Base-by-base conservation (phyloP, 1,140 invertebrate species). In the Colletes gigas region DNA sequence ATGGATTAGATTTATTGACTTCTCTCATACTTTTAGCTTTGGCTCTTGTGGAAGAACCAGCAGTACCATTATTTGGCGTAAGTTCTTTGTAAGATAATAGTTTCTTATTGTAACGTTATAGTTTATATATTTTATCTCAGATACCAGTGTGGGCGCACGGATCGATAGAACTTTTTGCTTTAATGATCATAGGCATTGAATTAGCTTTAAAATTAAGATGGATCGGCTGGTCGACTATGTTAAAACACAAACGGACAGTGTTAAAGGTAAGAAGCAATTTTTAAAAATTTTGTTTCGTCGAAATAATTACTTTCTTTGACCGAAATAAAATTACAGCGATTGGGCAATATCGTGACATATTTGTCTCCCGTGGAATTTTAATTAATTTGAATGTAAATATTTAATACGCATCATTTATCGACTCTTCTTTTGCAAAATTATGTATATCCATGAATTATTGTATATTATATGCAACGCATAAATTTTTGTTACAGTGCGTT, bases 171-270 rank as follows among this genome's bases (percentile, higher is more conserved):
- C 90, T 98, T 50, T 91, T 97, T 82, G 96, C 96, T 30, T 92
- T 98, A 57, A 94, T 95, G 19, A 94, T 97, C 50, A 96, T 98
- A 73, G 96, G 95, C 17, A 93, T 97, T 77, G 97, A 98, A 92
- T 93, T 98, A 50, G 95, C 95, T 65, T 94, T 98, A 62, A 97
- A 98, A 92, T 92, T 97, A 52, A 95, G 97, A 89, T 98, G 97
- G 98, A 96, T 97, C 71, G 97, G 97, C 1, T 96, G 96, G 95
- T 95, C 94, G 83, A 96, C 96, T n/a, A 97, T 98, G 91, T 92
- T 98, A 8, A 96, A 95, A 88, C 97, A 98, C 90, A 97, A 97
- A 90, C 94, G 98, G 81, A 98, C 97, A 10, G 95, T 97, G 94
- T 91, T 98, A 1, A 98, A 98, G 95, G 97, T 97, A 94, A 84